phyloP scores from a whole-genome alignment of 2,797 vertebrate genomes.

The Sebastes diaconus region DNA sequence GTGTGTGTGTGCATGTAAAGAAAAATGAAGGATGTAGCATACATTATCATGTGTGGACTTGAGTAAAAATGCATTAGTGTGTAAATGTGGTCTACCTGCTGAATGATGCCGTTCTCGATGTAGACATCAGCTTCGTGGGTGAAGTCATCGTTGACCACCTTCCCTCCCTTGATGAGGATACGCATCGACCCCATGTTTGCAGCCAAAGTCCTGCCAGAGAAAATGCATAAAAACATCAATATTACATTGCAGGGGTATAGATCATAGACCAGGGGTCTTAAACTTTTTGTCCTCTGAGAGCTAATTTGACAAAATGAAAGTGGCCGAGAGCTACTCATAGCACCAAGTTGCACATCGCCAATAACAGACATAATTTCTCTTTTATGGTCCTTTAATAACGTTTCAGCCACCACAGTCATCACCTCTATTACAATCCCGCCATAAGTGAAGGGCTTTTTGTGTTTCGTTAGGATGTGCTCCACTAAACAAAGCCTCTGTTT shows the following conservation, averaged over 20 bases:
- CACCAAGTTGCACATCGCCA: no score
- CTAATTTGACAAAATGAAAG: no score
- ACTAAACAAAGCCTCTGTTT: no score
- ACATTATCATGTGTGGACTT: neutral
- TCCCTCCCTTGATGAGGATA: slow-evolving; percentile 97
- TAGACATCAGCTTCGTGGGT: slow-evolving; percentile 97
- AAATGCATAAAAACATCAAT: neutral
- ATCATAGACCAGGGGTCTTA: neutral
- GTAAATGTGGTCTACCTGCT: slow-evolving; percentile 87
- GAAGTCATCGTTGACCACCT: slow-evolving; percentile 97
- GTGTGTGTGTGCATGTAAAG: neutral
- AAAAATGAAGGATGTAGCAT: neutral
- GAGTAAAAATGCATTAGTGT: slow-evolving; percentile 5
- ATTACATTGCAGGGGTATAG: neutral
- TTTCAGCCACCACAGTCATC: no score
- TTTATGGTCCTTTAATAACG: no score
- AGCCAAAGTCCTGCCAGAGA: slow-evolving; percentile 84
- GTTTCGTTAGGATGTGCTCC: no score
- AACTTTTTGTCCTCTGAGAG: no score
- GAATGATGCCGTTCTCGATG: slow-evolving; percentile 97
- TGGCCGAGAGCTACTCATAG: no score
- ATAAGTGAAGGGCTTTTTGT: no score
- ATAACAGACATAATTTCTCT: no score
- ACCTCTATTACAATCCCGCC: no score
- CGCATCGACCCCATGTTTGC: slow-evolving; percentile 91